phyloP scores from a whole-genome alignment of 2,113 vertebrate species.

The Paedocypris sp. region DNA sequence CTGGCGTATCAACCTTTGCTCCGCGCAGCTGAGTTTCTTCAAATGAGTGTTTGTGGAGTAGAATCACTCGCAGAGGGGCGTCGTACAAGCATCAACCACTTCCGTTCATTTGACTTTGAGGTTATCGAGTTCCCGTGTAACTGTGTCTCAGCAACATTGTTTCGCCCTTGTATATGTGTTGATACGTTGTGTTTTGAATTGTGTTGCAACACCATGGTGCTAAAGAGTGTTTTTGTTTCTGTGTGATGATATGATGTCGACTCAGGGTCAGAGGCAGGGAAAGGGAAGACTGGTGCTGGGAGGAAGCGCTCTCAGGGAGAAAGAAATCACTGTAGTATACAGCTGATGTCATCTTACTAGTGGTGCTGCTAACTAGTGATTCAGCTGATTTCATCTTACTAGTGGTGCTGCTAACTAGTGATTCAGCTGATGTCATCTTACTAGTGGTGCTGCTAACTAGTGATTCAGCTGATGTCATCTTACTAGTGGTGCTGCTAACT shows the following conservation, averaged over 20 bases:
- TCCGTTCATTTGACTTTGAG: too few species aligned
- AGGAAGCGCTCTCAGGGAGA: neutral
- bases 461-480: too few species aligned
- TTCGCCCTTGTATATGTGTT: slow-evolving; percentile 9
- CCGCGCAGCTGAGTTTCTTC: neutral
- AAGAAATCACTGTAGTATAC: neutral
- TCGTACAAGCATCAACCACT: neutral
- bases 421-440: too few species aligned
- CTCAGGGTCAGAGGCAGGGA: neutral
- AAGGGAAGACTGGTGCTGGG: slow-evolving; percentile 7
- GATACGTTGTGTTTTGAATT: slow-evolving; percentile 13
- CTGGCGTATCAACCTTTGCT: neutral
- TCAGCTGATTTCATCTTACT: too few species aligned
- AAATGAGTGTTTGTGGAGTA: neutral
- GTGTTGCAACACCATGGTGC: slow-evolving; percentile 36
- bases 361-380: slow-evolving; percentile 4
- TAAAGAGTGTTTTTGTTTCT: slow-evolving; percentile 23
- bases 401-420: too few species aligned
- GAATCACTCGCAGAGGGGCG: neutral
- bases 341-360: too few species aligned
- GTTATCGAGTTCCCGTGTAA: too few species aligned
- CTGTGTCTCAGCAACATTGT: too few species aligned
- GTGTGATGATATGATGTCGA: slow-evolving; percentile 18
- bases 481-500: too few species aligned
- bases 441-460: too few species aligned